A percentile compares a stretch with the other conserved stretches of the same genome.
These are phyloP conservation scores for Tyrophagus putrescentiae DNA, from an alignment of 1,140 invertebrate genomes.

Conservation along the genomic window DNA sequence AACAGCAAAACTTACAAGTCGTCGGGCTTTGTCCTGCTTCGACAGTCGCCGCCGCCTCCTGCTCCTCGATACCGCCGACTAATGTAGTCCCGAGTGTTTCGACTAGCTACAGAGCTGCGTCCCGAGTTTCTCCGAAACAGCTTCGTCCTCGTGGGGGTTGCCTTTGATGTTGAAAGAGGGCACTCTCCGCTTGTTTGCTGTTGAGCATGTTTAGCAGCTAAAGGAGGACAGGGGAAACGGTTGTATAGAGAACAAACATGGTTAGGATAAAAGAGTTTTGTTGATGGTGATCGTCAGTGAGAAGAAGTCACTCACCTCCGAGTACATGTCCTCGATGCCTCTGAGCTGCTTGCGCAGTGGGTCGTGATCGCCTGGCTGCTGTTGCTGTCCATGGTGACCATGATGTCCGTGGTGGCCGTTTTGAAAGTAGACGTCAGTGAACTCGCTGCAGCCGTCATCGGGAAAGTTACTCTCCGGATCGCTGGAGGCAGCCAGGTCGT, in stretches of 20 bases:
- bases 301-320: conserved; percentile 38
- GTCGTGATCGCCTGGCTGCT: too few species aligned
- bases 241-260: too few species aligned
- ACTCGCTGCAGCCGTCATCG: conserved; percentile 41
- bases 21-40: background rate
- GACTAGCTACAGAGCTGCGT: conserved; percentile 21
- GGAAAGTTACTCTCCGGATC: conserved; percentile 51
- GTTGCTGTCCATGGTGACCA: too few species aligned
- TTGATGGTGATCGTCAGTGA: background rate
- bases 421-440: conserved; percentile 44
- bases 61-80: background rate
- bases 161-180: background rate
- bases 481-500: conserved; percentile 51
- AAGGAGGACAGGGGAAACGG: background rate
- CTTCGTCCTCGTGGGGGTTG: background rate
- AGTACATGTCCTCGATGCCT: conserved; percentile 75
- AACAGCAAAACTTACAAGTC: conserved; percentile 3
- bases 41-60: background rate
- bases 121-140: conserved; percentile 12
- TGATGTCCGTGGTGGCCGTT: conserved; percentile 39
- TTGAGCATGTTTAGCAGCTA: conserved; percentile 15
- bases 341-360: conserved; percentile 65
- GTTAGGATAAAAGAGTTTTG: too few species aligned
- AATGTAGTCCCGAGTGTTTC: conserved; percentile 11
- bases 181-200: background rate